Evolutionary conservation across 2,113 vertebrate genomes (phyloP), one percentile per base, ranked within the genome.

Genomic region (Raja brachyura): DNA sequence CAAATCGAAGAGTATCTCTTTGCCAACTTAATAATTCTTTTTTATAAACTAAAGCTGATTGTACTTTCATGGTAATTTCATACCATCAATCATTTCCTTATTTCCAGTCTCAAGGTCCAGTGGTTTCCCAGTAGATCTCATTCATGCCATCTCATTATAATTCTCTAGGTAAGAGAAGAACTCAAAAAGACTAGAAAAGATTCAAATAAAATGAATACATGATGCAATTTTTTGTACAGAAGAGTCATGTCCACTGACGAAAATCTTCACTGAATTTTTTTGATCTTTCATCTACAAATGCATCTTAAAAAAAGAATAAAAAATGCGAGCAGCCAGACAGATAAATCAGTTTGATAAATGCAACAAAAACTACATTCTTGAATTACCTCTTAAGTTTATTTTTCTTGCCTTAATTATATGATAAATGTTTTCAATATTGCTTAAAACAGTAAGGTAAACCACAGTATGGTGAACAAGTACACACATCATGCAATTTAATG

Each of bases 21-120:
- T 98, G 98, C 96, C 97, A 99, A 98, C 98, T 99, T 98, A 99
- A 98, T 98, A 98, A 99, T 99, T 99, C 98, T 99, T 98, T 99
- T 92, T 99, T 99, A 98, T 99, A 98, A 99, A 97, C 96, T 97
- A 97, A 97, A 98, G 96, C 97, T 98, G 98, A 99, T 99, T 99
- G 98, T 99, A 99, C 98, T 98, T 98, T 97, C 98, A 99, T 99
- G 98, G 97, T 98, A 99, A 99, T 99, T 97, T 97, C 96, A 96
- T 96, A 97, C 98, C 97, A 98, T 99, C 98, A 98, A 97, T 98
- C 97, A 97, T 97, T 97, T 97, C 96, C 97, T 98, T 98, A 97
- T 97, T 98, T 97, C 97, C 97, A 97, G 97, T 98, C 98, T 99
- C 97, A 96, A 96, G 97, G 98, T 98, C 98, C 97, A 97, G 95